Percentiles rank a stretch among this genome's conserved stretches.
Conservation (phyloP, 1,140 invertebrate species). For the Scylla paramamosain region DNA sequence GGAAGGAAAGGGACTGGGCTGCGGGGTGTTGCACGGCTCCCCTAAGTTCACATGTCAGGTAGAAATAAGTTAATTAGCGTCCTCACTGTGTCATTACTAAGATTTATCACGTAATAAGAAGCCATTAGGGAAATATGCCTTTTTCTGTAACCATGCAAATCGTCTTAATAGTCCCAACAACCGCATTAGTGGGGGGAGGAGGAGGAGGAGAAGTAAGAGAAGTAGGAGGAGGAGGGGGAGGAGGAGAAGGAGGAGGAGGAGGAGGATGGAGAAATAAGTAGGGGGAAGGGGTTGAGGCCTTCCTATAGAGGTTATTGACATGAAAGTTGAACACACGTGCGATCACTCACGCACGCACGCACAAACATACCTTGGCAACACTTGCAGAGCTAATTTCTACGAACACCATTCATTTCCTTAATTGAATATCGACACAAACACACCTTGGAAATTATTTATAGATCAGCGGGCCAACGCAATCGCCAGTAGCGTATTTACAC, state of each 20-base stretch:
- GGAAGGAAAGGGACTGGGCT: not conserved
- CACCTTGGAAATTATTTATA: not conserved
- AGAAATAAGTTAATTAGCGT: conserved; percentile 47
- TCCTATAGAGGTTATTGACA: not conserved
- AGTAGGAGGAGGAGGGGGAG: not conserved
- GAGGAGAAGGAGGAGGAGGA: not conserved
- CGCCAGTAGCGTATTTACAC: not conserved
- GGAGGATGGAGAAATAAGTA: not conserved
- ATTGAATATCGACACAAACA: not conserved
- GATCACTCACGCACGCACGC: conserved; percentile 14
- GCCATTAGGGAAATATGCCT: conserved; percentile 15
- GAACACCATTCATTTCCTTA: not conserved
- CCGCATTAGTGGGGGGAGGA: not conserved
- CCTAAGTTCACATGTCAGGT: not conserved
- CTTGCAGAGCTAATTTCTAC: not conserved
- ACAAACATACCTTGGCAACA: conserved; percentile 24
- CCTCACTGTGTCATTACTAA: conserved; percentile 32
- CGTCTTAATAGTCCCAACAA: not conserved
- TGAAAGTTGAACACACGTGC: not conserved
- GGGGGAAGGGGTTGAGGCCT: not conserved
- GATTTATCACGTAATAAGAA: conserved; percentile 56
- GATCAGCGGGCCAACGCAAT: not conserved
- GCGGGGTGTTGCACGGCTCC: not conserved
- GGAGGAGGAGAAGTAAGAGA: not conserved
- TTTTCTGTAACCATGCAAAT: conserved; percentile 41